phyloP scores from a whole-genome alignment of 2,113 vertebrate genomes.

The Forbesichthys papilliferus region DNA sequence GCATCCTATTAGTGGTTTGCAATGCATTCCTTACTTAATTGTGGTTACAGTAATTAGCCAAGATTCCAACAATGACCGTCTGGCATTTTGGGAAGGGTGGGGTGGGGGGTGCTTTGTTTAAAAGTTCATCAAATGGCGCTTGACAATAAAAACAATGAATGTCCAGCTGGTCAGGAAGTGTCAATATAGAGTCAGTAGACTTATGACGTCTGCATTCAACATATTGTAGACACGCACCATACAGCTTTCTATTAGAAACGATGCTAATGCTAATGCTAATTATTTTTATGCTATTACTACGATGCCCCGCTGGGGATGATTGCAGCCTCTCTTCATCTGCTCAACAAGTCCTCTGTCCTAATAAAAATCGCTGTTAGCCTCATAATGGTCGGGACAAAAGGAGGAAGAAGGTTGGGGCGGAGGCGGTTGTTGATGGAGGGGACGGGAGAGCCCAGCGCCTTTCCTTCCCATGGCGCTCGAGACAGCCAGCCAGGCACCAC shows the following conservation, averaged over 20 bases:
- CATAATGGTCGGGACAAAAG: constrained; percentile 16
- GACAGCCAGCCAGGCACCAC: constrained; percentile 76
- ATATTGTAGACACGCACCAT: neutral
- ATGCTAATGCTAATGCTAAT: too few relatives aligned
- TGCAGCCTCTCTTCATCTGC: neutral
- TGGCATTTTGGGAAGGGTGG: constrained; percentile 7
- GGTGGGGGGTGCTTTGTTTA: constrained; percentile 14
- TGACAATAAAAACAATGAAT: constrained; percentile 10
- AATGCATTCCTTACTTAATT: constrained; percentile 47
- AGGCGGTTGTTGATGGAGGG: constrained; percentile 56
- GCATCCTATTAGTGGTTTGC: constrained; percentile 19
- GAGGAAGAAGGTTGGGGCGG: constrained; percentile 44
- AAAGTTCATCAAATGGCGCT: constrained; percentile 36
- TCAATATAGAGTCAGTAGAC: neutral
- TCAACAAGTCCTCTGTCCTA: constrained; percentile 14
- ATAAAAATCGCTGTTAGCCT: constrained; percentile 30
- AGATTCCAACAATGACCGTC: constrained; percentile 39
- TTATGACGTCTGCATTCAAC: neutral
- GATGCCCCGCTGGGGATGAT: neutral
- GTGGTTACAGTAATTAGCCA: constrained; percentile 39
- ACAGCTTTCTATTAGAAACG: too few relatives aligned
- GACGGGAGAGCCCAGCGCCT: constrained; percentile 60
- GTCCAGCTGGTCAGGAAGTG: constrained; percentile 25
- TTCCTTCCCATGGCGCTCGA: constrained; percentile 78
- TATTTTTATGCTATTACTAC: neutral